Evolutionary conservation across 2,113 vertebrate genomes (phyloP), one percentile per base, ranked within the genome.

Genomic region (Emydura subglobosa): DNA sequence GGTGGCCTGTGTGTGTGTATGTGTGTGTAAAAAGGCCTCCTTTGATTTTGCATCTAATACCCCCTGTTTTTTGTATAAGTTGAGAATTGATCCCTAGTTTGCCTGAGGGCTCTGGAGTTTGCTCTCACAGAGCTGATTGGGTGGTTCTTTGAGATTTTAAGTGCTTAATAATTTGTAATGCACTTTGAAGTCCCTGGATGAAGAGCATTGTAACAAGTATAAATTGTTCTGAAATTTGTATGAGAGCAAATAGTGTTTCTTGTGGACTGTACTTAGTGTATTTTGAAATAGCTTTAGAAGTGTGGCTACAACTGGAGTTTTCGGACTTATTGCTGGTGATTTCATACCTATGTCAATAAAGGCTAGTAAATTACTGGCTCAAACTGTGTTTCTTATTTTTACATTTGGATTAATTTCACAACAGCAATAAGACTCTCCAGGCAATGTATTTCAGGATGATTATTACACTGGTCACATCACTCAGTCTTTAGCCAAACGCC

Each of bases 1-100:
- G 1, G 1, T 59, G 6, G 3, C 11, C 92, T 81, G 31, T 39
- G 2, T 51, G 6, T 54, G 12, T 34, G 0, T 53, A 4, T 31
- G 5, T 0, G 0, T 42, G 1, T 47, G 3, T 34, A 12, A 59
- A 47, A 86, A 34, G 5, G 4, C 61, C 6, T 4, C 5, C 2
- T 5, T 87, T 82, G 24, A 34, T 72, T 68, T 57, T 12, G 47
- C 39, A 12, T 31, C 42, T 85, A 6, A 0, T 54, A 6, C 49
- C 87, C 80, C 13, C 21, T 9, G 2, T 72, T 81, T 39, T n/a
- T 57, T 83, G 2, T 68, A 24, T 16, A 68, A 49, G 31, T 24
- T 74, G 25, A 89, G 85, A 47, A 93, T 4, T 42, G 49, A 13
- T 49, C 42, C 90, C 3, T 50, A 1, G 0, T 83, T 85, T 65